Percentiles rank a stretch among this genome's conserved stretches.
These are phyloP conservation scores for Calameuta idolon DNA, from an alignment of 2,888 invertebrate species.

Conservation along the genomic window DNA sequence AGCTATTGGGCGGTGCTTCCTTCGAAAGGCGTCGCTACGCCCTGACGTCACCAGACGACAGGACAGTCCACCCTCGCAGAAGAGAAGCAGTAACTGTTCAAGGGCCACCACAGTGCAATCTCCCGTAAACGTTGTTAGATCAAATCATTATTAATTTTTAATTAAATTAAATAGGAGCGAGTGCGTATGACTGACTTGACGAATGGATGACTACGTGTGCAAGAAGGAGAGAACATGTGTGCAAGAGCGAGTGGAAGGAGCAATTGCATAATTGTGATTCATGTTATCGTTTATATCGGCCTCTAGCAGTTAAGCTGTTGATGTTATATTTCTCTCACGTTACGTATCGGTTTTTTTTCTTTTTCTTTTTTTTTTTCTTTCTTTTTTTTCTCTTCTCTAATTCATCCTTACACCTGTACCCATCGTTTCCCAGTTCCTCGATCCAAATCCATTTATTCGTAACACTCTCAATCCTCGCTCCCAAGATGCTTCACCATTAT, in stretches of 20 bases:
- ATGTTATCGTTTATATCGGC: constrained; percentile 64
- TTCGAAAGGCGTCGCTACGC: no score
- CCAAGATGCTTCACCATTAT: constrained; percentile 45
- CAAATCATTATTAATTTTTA: constrained; percentile 59
- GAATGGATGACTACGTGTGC: constrained; percentile 16
- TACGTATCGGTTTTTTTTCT: constrained; percentile 43
- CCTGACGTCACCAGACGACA: no score
- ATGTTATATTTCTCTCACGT: constrained; percentile 64
- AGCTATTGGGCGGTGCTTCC: no score
- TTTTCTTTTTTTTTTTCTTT: constrained; percentile 27
- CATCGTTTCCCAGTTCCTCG: not conserved
- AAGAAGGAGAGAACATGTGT: constrained; percentile 21
- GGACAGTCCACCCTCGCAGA: no score
- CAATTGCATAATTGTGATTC: constrained; percentile 65
- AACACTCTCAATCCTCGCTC: constrained; percentile 17
- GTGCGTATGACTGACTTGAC: constrained; percentile 3
- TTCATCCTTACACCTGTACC: not conserved
- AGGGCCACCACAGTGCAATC: constrained; percentile 62
- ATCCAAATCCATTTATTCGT: constrained; percentile 10
- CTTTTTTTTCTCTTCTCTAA: constrained; percentile 8
- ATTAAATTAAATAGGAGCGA: constrained; percentile 28
- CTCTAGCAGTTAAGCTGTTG: constrained; percentile 64
- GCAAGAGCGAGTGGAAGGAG: constrained; percentile 42
- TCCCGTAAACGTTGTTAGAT: constrained; percentile 63
- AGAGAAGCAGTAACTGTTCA: constrained; percentile 33